phyloP scores from a whole-genome alignment of 2,797 vertebrate genomes.

The Sphenodon punctatus region DNA sequence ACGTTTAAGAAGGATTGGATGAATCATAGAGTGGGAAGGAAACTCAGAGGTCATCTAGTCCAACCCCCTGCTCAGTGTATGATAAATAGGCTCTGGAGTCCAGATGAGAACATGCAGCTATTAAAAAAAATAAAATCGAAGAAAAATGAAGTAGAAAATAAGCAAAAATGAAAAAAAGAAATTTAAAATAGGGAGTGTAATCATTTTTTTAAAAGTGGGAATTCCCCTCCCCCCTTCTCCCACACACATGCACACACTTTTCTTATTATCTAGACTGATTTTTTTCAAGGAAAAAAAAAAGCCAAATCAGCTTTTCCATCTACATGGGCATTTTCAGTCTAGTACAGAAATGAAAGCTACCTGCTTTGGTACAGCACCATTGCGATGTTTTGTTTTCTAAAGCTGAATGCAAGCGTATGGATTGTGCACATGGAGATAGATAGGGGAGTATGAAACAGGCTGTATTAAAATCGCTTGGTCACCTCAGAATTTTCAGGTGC shows the following conservation, averaged over 20 bases:
- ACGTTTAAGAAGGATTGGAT: background rate
- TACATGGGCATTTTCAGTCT: slow-evolving; percentile 52
- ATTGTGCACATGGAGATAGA: background rate
- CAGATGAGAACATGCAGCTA: background rate
- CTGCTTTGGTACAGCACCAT: background rate
- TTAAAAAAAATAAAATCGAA: background rate
- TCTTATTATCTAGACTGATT: slow-evolving; percentile 48
- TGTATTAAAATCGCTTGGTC: background rate
- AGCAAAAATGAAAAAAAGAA: background rate
- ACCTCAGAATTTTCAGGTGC: background rate
- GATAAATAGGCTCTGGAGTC: background rate
- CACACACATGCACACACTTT: too few relatives aligned
- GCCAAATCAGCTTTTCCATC: slow-evolving; percentile 49
- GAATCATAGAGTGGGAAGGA: too few relatives aligned
- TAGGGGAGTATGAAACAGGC: background rate
- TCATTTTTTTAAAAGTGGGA: background rate
- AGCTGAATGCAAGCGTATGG: background rate
- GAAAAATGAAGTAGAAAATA: background rate
- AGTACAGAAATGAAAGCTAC: slow-evolving; percentile 17
- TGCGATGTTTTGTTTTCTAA: slow-evolving; percentile 10
- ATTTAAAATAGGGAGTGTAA: background rate
- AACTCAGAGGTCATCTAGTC: too few relatives aligned
- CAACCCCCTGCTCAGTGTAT: too few relatives aligned
- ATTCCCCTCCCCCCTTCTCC: too few relatives aligned
- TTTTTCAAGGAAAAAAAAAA: slow-evolving; percentile 39